Evolutionary conservation across 2,113 vertebrate species (phyloP).

Genomic region (Carassius gibelio): DNA sequence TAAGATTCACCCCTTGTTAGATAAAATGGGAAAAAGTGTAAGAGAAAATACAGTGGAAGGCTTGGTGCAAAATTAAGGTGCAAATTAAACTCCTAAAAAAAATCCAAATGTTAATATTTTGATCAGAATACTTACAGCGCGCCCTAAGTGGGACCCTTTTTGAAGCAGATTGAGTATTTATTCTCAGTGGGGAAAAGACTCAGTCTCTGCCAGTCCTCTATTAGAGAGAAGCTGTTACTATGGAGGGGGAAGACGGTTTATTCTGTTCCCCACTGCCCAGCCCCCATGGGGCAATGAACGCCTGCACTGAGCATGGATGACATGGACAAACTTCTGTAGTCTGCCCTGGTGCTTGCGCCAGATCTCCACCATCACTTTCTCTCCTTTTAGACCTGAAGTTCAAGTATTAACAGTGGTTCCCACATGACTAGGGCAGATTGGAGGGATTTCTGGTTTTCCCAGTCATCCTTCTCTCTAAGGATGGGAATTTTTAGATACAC

Average conservation of each 20-base stretch:
- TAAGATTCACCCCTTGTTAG: neutral
- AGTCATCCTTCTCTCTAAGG: neutral
- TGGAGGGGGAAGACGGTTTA: conserved; percentile 65
- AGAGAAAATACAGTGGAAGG: conserved; percentile 10
- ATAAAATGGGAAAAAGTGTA: conserved; percentile 25
- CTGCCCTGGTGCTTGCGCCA: conserved; percentile 53
- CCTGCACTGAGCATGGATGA: conserved; percentile 46
- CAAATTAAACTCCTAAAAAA: conserved; percentile 61
- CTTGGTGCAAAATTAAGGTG: conserved; percentile 11
- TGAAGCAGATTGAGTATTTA: conserved; percentile 68
- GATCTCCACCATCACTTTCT: conserved; percentile 28
- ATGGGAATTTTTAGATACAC: neutral
- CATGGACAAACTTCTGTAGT: conserved; percentile 57
- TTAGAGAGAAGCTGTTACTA: conserved; percentile 68
- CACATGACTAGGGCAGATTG: conserved; percentile 18
- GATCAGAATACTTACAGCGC: conserved; percentile 49
- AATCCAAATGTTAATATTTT: conserved; percentile 57
- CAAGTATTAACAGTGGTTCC: conserved; percentile 28
- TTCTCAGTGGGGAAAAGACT: conserved; percentile 61
- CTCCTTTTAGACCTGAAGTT: conserved; percentile 38
- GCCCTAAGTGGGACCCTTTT: conserved; percentile 61
- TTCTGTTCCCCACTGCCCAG: conserved; percentile 52
- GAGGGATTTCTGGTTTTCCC: neutral
- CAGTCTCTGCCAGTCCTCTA: conserved; percentile 60
- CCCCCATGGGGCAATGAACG: conserved; percentile 49